Evolutionary conservation across 2,113 vertebrate species (phyloP).

Genomic region (Aptenodytes forsteri): DNA sequence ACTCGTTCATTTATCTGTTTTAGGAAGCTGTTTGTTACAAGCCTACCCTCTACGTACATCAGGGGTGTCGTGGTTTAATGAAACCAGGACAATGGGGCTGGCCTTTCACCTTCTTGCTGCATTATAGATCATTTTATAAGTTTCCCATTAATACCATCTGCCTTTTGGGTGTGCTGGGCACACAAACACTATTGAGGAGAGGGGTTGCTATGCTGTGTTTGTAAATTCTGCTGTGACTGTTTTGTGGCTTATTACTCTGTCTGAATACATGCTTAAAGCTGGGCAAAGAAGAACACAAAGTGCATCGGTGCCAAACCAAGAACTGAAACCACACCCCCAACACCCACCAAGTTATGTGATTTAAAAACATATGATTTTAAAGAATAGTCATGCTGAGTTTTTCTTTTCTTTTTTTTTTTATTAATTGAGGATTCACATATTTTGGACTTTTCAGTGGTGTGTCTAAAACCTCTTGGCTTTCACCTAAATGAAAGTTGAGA

Average conservation of each 20-base stretch:
- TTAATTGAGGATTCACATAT: not conserved
- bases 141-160: not conserved
- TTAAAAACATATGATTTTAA: not conserved
- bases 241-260: not conserved
- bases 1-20: not conserved
- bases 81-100: not conserved
- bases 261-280: not conserved
- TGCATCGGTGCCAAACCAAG: not conserved
- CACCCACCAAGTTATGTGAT: not conserved
- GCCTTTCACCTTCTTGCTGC: not conserved
- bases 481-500: not conserved
- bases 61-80: too few relatives aligned
- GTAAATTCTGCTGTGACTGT: not conserved
- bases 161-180: not conserved
- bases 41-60: accelerated
- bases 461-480: not conserved
- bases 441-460: not conserved
- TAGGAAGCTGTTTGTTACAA: not conserved
- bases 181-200: not conserved
- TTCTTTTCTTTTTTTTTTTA: too few relatives aligned
- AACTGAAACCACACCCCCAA: not conserved
- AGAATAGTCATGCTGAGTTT: not conserved
- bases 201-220: not conserved
- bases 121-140: not conserved
- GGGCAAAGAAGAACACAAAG: not conserved